A percentile compares a stretch with the other conserved stretches of the same genome.
These are phyloP conservation scores for Cochlearius cochlearius DNA, from an alignment of 2,113 vertebrate species.

Conservation along the genomic window DNA sequence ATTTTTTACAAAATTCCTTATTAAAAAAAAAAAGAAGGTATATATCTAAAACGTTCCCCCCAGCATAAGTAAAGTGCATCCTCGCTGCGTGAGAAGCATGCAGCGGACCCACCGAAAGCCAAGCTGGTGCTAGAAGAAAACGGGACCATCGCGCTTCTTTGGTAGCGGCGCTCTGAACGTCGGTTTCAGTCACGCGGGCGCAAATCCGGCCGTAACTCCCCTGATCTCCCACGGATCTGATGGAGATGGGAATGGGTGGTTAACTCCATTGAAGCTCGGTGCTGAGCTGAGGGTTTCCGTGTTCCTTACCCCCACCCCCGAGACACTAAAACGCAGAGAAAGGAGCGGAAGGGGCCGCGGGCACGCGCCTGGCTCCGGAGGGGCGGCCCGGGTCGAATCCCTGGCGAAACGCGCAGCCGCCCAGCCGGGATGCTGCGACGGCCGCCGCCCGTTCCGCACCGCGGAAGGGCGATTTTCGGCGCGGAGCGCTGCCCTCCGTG, in stretches of 20 bases:
- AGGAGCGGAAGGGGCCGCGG: neutral
- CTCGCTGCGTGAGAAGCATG: neutral
- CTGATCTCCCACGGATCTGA: neutral
- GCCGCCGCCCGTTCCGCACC: neutral
- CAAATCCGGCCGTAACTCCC: neutral
- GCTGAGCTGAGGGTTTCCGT: slow-evolving; percentile 60
- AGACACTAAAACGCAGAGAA: neutral
- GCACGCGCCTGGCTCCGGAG: neutral
- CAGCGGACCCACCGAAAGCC: slow-evolving; percentile 29
- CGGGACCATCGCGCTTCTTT: neutral
- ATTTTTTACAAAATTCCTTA: slow-evolving; percentile 51
- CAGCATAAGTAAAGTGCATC: slow-evolving; percentile 37
- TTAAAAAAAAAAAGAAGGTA: neutral
- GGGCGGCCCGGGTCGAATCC: neutral
- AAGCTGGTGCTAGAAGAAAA: slow-evolving; percentile 47
- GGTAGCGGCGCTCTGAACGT: neutral
- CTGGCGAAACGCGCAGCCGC: neutral
- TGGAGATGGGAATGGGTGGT: slow-evolving; percentile 16
- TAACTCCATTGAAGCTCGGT: slow-evolving; percentile 66
- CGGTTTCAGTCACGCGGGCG: neutral
- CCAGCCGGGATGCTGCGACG: neutral
- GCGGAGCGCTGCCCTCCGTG: neutral
- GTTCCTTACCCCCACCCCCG: neutral
- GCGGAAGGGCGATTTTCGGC: neutral
- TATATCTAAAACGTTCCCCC: slow-evolving; percentile 60